Evolutionary conservation across 1,140 invertebrate genomes (phyloP).

Genomic region (Episyrphus balteatus): DNA sequence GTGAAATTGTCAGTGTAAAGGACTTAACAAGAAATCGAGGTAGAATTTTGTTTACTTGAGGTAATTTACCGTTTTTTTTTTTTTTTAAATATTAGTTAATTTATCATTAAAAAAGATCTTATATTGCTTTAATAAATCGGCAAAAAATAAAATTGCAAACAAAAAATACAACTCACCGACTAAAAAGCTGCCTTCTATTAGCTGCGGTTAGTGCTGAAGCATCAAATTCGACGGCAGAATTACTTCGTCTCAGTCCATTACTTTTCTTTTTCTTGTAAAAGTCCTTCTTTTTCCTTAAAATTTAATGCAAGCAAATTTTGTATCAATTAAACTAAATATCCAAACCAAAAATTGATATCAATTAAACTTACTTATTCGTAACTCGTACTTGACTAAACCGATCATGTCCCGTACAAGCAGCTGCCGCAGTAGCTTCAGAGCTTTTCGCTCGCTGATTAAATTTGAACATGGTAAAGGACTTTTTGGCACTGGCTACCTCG

Average conservation of each 20-base stretch:
- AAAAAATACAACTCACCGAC: conserved; percentile 25
- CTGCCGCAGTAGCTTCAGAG: conserved; percentile 46
- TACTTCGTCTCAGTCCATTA: conserved; percentile 44
- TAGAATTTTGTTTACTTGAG: no score
- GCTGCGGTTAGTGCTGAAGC: conserved; percentile 51
- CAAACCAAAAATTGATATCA: no score
- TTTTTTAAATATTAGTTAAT: no score
- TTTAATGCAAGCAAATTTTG: not conserved
- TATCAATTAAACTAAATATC: no score
- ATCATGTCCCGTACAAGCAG: conserved; percentile 63
- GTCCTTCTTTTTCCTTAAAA: not conserved
- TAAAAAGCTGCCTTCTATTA: conserved; percentile 40
- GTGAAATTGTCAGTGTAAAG: no score
- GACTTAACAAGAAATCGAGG: no score
- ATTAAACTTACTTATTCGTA: conserved; percentile 40
- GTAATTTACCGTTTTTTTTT: no score
- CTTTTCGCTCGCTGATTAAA: conserved; percentile 61
- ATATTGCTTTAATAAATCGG: no score
- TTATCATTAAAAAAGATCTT: no score
- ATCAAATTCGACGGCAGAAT: conserved; percentile 62
- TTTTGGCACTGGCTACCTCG: conserved; percentile 35
- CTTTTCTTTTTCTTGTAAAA: conserved; percentile 5
- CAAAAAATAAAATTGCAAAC: no score
- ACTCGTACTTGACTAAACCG: conserved; percentile 58
- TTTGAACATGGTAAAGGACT: conserved; percentile 55